Evolutionary conservation across 2,113 vertebrate genomes (phyloP).

Genomic region (Penelope pileata): DNA sequence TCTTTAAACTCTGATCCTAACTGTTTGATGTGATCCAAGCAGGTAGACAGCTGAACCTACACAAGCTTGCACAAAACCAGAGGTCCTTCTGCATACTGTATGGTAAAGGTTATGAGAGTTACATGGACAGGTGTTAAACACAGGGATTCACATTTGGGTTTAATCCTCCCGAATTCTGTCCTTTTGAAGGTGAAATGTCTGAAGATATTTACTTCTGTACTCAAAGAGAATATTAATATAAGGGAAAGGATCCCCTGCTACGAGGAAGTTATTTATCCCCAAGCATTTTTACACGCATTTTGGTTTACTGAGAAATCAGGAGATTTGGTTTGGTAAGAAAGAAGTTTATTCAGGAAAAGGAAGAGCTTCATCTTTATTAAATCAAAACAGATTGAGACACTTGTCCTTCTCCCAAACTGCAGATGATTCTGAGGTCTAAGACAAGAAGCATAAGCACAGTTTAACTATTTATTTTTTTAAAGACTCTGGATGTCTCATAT

Average conservation of each 20-base stretch:
- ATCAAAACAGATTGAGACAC: conserved; percentile 36
- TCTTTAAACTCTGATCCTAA: background rate
- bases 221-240: background rate
- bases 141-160: background rate
- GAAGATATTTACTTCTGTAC: background rate
- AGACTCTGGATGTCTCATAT: conserved; percentile 58
- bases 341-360: background rate
- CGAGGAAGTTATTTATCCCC: background rate
- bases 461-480: background rate
- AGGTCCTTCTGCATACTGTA: background rate
- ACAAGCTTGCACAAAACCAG: background rate
- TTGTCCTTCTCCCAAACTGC: conserved; percentile 27
- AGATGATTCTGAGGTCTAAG: conserved; percentile 6
- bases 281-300: background rate
- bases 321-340: background rate
- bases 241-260: background rate
- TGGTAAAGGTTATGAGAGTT: background rate
- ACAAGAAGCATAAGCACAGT: conserved; percentile 45
- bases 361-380: background rate
- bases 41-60: background rate
- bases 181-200: background rate
- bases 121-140: background rate
- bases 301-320: background rate
- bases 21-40: background rate
- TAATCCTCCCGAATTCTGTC: background rate